Base-by-base conservation (phyloP, 37 sponge, comb jelly and placozoan genomes). In the Cliona cf. orientalis region DNA sequence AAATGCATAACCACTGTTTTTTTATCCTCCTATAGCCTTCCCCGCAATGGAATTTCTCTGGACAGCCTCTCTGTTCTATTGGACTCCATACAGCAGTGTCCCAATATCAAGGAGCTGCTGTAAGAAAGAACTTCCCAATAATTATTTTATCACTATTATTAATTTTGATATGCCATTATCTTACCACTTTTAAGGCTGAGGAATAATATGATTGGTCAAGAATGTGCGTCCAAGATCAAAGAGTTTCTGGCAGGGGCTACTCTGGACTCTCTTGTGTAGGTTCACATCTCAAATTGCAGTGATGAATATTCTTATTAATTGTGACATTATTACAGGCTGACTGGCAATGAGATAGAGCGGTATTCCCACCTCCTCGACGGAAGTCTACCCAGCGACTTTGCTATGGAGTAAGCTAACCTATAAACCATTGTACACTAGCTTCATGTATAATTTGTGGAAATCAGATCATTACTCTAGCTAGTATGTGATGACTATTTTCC, bases 291-390 rank as follows among this genome's bases (percentile, higher is more conserved):
- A 17, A 43, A 44, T 28, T 62, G 28, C 34, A 26, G 53, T 44
- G 72, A 45, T n/a, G n/a, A n/a, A n/a, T n/a, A n/a, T 3, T 44
- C 5, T 44, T 23, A 58, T 34, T 11, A 34, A 28, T 6, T 34
- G 21, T 71, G 31, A 28, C 37, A n/a, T 26, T 11, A n/a, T 57
- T 59, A 0, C 74, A 87, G 87, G 21, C 46, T 87, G 59, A 87
- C 87, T 28, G 87, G 87, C 2, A 87, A 87, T 40, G 81, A 87
- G 67, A 87, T 87, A 46, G 87, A 87, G 28, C 81, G 67, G 38
- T 64, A 63, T 42, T 44, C 74, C 11, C 74, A 87, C 58, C 59
- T 87, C 25, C 58, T 87, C 9, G 21, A 58, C 46, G 44, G 61
- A 56, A 58, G 37, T 2, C 67, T 74, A 21, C 73, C 80, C 9